These are phyloP conservation scores for Bombus soroeensis DNA, from an alignment of 1,140 invertebrate genomes.

Conservation along the genomic window DNA sequence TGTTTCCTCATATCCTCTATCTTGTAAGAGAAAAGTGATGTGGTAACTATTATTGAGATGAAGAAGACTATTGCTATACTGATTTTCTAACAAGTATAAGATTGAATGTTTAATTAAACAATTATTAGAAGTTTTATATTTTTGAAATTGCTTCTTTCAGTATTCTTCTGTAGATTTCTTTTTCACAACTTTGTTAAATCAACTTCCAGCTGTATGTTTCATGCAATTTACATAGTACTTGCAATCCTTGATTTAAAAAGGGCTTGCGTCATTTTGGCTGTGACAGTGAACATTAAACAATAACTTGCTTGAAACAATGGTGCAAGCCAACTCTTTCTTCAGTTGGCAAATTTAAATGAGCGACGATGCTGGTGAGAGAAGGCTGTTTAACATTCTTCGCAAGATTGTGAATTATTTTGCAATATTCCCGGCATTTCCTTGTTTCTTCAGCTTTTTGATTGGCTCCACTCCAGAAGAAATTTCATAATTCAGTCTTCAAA, in stretches of 20 bases:
- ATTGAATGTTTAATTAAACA: no score
- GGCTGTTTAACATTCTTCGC: slow-evolving; percentile 30
- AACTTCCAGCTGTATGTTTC: neutral
- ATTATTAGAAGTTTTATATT: no score
- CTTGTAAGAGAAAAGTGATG: neutral
- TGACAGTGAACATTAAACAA: slow-evolving; percentile 45
- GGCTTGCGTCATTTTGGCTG: slow-evolving; percentile 39
- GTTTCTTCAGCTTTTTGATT: neutral
- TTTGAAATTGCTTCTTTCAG: neutral
- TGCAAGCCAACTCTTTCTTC: slow-evolving; percentile 18
- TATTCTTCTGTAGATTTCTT: neutral
- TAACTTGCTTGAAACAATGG: slow-evolving; percentile 31
- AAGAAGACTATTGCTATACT: neutral
- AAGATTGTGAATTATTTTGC: slow-evolving; percentile 29
- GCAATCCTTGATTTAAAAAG: slow-evolving; percentile 24
- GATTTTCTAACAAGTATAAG: neutral
- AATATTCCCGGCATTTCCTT: neutral
- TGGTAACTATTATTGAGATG: neutral
- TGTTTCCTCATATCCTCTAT: neutral
- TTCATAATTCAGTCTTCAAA: neutral
- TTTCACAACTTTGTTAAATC: neutral
- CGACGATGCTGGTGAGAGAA: neutral
- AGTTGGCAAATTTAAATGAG: slow-evolving; percentile 41
- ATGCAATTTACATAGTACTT: slow-evolving; percentile 25
- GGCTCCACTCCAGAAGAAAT: neutral